A percentile compares a stretch with the other conserved stretches of the same genome.
Evolutionary conservation across 2,797 vertebrate genomes (phyloP).

Genomic region (Heteromormyrus szaboi): DNA sequence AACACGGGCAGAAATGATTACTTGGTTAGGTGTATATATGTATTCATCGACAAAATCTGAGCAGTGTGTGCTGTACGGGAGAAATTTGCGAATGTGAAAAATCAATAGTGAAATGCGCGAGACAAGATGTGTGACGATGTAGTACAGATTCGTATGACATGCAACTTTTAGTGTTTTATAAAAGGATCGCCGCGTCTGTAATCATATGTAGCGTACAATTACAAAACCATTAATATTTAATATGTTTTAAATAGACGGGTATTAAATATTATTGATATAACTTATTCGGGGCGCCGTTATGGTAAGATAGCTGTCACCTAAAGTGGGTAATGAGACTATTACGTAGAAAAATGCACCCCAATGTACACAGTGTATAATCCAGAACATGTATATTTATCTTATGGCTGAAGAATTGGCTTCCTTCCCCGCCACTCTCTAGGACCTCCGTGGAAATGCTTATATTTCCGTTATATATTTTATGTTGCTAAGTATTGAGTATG

Average conservation of each 20-base stretch:
- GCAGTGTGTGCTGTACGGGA: background rate
- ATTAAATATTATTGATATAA: background rate
- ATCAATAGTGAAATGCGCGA: background rate
- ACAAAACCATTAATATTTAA: background rate
- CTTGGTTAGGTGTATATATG: background rate
- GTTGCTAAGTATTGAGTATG: background rate
- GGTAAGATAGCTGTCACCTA: background rate
- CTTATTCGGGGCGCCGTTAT: background rate
- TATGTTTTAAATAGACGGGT: background rate
- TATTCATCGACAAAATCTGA: background rate
- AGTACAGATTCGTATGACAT: background rate
- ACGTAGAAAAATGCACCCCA: background rate
- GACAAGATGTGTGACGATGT: background rate
- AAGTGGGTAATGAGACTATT: conserved; percentile 5
- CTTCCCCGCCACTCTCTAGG: conserved; percentile 12
- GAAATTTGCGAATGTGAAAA: background rate
- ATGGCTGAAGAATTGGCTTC: conserved; percentile 10
- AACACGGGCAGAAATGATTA: background rate
- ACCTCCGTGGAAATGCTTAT: conserved; percentile 12
- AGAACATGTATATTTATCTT: conserved; percentile 14
- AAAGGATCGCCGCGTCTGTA: background rate
- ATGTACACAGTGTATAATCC: conserved; percentile 8
- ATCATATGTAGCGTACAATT: background rate
- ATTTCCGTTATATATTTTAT: conserved; percentile 17
- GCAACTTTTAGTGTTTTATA: background rate